Evolutionary conservation across 64 coral and sea anemone species (phyloP), one percentile per base, ranked within the genome.

Genomic region (Pachyseris speciosa): DNA sequence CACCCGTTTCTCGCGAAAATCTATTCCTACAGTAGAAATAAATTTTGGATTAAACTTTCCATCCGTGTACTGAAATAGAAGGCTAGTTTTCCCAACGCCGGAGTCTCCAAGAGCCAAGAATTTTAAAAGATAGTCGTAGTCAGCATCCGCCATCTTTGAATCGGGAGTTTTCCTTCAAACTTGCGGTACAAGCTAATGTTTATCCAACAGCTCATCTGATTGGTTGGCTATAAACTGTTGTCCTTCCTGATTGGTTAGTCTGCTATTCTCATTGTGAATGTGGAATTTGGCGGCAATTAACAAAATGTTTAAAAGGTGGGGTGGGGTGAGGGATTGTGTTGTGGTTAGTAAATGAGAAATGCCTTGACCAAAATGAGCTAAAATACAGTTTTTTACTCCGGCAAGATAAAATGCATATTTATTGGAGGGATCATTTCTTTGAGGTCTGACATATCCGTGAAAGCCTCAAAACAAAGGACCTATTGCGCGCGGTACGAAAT

Each of bases 81-180:
- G 83, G 42, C 96, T 99, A 13, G 96, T 99, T 86, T 99, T 99
- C 15, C 96, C 96, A 13, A 99, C 96, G 64, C 96, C 96, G 0
- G 96, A 99, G 39, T 99, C 96, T 0, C 96, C 96, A 11, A 99
- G 94, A 47, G 96, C 96, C 26, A 99, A 84, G 72, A 99, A 99
- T 75, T 99, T 99, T 34, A 95, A 72, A 36, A 99, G 80, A 80
- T 92, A 95, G 68, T 99, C 96, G 31, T 99, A 95, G 69, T 99
- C 96, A 3, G 86, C 44, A 7, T 99, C 96, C 80, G 94, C 90
- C 96, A 99, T 99, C 33, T 80, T 99, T 83, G 70, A 57, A 68
- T 86, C 60, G 73, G 75, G 76, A 96, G 84, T 60, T 81, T 81
- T 81, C 77, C 77, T 81, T 81, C 52, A 81, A 81, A 81, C 31